Evolutionary conservation across 2,113 vertebrate species (phyloP).

Genomic region (Larimichthys crocea): DNA sequence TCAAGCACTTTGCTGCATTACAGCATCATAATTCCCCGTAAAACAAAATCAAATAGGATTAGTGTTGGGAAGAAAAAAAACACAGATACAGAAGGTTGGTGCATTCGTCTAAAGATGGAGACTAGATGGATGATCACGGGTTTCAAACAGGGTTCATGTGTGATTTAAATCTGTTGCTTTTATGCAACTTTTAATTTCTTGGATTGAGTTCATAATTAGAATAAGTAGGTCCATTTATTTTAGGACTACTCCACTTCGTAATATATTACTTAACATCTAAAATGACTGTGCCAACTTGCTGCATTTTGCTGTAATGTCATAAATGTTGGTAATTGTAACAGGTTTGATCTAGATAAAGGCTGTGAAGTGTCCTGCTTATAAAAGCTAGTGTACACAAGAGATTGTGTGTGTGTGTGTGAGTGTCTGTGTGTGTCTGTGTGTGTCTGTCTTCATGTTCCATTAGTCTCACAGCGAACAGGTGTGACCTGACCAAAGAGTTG

Average conservation of each 20-base stretch:
- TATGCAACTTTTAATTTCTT: constrained; percentile 12
- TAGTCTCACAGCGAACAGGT: constrained; percentile 68
- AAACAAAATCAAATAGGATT: constrained; percentile 47
- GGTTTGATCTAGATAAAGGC: constrained; percentile 20
- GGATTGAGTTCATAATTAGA: constrained; percentile 21
- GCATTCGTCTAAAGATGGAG: constrained; percentile 5
- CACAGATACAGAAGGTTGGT: constrained; percentile 13
- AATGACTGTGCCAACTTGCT: not conserved
- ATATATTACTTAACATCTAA: constrained; percentile 16
- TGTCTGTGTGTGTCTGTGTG: not conserved
- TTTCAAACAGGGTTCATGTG: constrained; percentile 5
- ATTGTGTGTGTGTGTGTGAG: no score
- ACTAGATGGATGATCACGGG: not conserved
- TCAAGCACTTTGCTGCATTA: constrained; percentile 65
- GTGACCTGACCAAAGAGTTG: constrained; percentile 58
- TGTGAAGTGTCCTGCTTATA: constrained; percentile 37
- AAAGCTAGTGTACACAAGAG: constrained; percentile 18
- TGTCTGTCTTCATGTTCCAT: constrained; percentile 54
- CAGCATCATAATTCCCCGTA: constrained; percentile 40
- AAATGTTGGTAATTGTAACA: not conserved
- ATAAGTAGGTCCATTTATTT: constrained; percentile 14
- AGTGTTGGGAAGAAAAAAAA: constrained; percentile 17
- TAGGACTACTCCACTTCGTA: constrained; percentile 11
- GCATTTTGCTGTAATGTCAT: not conserved
- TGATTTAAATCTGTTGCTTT: not conserved